Base-by-base conservation (phyloP, 2,888 invertebrate genomes). In the Drepana falcataria region DNA sequence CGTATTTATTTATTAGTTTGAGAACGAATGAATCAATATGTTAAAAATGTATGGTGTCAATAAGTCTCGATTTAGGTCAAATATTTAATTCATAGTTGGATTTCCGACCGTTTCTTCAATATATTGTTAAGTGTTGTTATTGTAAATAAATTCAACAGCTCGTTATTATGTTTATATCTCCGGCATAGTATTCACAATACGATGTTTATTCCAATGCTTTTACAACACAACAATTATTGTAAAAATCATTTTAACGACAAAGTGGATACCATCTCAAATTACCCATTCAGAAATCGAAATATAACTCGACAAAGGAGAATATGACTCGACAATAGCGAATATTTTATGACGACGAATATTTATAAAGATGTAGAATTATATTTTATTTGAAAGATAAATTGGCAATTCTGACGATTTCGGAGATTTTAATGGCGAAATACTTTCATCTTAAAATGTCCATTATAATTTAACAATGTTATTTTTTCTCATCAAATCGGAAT, bases 401-500 rank as follows among this genome's bases (percentile, higher is more conserved):
- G 59, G 59, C 59, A 55, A 55, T 56, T 54, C 56, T 53, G 56
- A 56, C 56, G 54, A 57, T 55, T 49, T 51, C 55, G 9, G 41
- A 55, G 53, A 49, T 55, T 57, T 57, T 55, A 48, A 6, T 51
- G 55, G 55, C 55, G 47, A 57, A 57, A 57, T 59, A 55, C 59
- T 55, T 59, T 57, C 55, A 53, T 53, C 54, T 55, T 51, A 47
- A 44, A 52, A 48, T 51, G 53, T 55, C 51, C 48, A 58, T 54
- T 53, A 60, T 52, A 55, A 53, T 55, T 40, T 55, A 59, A 51
- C 58, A 60, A 53, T 57, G 57, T 55, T 54, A 59, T 54, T 55
- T 62, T 58, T 55, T 55, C 55, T 55, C 61, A 65, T 63, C 63
- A 63, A 59, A 59, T 58, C 51, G 54, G 48, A 58, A 59, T 59